Conservation (phyloP, 2,797 vertebrate species). For the Garrulus glandarius region DNA sequence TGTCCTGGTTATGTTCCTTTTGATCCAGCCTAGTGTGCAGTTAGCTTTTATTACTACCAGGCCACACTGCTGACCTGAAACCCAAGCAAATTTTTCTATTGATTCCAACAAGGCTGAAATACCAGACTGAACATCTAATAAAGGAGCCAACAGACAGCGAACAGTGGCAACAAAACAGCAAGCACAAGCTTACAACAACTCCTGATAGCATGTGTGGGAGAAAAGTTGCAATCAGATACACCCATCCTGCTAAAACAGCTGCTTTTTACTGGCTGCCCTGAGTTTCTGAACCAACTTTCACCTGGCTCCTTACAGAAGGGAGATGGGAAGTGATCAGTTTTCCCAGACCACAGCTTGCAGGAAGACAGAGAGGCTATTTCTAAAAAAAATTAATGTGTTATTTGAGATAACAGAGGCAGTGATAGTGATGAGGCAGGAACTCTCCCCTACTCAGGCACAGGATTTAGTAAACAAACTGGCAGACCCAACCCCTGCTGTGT, state of each 20-base stretch:
- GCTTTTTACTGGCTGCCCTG: background rate
- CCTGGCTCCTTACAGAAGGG: background rate
- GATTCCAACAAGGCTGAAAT: constrained; percentile 37
- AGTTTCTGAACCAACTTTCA: background rate
- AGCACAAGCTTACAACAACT: background rate
- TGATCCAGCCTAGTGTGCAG: constrained; percentile 1
- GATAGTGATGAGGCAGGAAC: background rate
- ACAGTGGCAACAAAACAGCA: background rate
- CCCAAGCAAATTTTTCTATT: constrained; percentile 30
- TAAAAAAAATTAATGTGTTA: background rate
- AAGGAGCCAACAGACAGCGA: background rate
- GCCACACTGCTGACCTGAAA: constrained; percentile 31
- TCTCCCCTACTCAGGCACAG: background rate
- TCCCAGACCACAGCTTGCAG: background rate
- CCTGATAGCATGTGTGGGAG: background rate
- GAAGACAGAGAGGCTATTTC: background rate
- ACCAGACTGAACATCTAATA: constrained; percentile 18
- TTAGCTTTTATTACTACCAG: background rate
- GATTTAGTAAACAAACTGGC: background rate
- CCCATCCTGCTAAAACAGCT: background rate
- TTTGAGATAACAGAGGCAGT: background rate
- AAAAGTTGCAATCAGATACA: background rate
- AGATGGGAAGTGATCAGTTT: background rate
- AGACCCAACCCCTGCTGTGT: background rate
- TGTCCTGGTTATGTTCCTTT: background rate